These are phyloP conservation scores for Copsychus sechellarum DNA, from an alignment of 2,113 vertebrate genomes.

Conservation along the genomic window DNA sequence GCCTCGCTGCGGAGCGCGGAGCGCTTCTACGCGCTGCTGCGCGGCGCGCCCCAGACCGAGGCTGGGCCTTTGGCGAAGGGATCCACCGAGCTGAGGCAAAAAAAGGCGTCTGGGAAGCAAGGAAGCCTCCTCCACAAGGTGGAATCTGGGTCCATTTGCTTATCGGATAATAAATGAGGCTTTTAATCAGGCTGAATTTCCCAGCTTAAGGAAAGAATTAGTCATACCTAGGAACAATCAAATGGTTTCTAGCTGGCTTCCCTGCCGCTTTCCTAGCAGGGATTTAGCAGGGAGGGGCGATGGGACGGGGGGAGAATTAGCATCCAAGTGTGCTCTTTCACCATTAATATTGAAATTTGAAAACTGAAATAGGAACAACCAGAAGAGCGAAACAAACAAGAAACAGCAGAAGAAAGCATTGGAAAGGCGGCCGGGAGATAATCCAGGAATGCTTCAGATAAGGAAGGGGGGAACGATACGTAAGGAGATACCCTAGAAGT, in stretches of 20 bases:
- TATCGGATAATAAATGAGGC: conserved; percentile 74
- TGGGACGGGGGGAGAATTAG: background rate
- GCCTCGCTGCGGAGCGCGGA: background rate
- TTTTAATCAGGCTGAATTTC: conserved; percentile 72
- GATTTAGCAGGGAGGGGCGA: background rate
- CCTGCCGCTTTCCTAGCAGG: background rate
- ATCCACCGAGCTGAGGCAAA: background rate
- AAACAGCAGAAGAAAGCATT: conserved; percentile 66
- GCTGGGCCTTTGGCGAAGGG: conserved; percentile 7
- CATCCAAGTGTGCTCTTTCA: conserved; percentile 21
- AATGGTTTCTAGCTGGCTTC: conserved; percentile 58
- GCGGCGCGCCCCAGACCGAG: background rate
- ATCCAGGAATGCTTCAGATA: conserved; percentile 74
- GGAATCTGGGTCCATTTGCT: conserved; percentile 67
- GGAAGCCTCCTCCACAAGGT: conserved; percentile 60
- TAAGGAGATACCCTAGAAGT: conserved; percentile 48
- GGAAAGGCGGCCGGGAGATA: conserved; percentile 69
- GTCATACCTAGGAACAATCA: conserved; percentile 69
- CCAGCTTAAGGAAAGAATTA: conserved; percentile 73
- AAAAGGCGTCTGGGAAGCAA: background rate
- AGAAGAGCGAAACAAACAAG: conserved; percentile 2
- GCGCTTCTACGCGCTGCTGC: background rate
- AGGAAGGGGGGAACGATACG: background rate
- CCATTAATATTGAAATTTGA: conserved; percentile 62
- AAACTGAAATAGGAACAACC: conserved; percentile 50